Evolutionary conservation across 2,888 invertebrate genomes (phyloP).

Genomic region (Nematopogon swammerdamellus): DNA sequence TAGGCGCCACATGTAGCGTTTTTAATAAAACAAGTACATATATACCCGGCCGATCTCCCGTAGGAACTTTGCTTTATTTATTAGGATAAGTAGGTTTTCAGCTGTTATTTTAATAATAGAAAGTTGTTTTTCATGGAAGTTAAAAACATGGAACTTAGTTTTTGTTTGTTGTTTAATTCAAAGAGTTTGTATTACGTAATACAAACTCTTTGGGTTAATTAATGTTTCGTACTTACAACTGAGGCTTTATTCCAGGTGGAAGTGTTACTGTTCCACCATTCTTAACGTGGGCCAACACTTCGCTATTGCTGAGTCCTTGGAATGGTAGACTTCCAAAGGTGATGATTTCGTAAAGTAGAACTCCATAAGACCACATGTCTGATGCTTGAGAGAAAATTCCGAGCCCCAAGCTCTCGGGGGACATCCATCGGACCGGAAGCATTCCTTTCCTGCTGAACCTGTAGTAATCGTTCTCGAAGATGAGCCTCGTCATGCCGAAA

Average conservation of each 20-base stretch:
- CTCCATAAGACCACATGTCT: slow-evolving; percentile 90
- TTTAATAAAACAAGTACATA: too few relatives aligned
- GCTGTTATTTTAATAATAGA: too few relatives aligned
- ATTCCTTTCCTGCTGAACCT: slow-evolving; percentile 83
- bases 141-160: too few relatives aligned
- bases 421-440: slow-evolving; percentile 92
- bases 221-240: slow-evolving; percentile 81
- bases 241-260: slow-evolving; percentile 74
- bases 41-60: too few relatives aligned
- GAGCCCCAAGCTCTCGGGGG: slow-evolving; percentile 79
- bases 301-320: slow-evolving; percentile 80
- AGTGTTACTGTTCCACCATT: slow-evolving; percentile 69
- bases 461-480: slow-evolving; percentile 87
- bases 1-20: too few relatives aligned
- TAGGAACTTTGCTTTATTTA: too few relatives aligned
- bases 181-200: too few relatives aligned
- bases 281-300: slow-evolving; percentile 80
- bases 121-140: too few relatives aligned
- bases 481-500: slow-evolving; percentile 89
- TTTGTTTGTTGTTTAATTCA: too few relatives aligned
- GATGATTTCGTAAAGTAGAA: slow-evolving; percentile 82
- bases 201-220: too few relatives aligned
- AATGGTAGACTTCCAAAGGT: slow-evolving; percentile 91
- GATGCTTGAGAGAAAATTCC: slow-evolving; percentile 84
- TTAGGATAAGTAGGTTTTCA: too few relatives aligned